A percentile compares a stretch with the other conserved stretches of the same genome.
phyloP scores from a whole-genome alignment of 2,797 vertebrate genomes.

The Loriculus beryllinus region DNA sequence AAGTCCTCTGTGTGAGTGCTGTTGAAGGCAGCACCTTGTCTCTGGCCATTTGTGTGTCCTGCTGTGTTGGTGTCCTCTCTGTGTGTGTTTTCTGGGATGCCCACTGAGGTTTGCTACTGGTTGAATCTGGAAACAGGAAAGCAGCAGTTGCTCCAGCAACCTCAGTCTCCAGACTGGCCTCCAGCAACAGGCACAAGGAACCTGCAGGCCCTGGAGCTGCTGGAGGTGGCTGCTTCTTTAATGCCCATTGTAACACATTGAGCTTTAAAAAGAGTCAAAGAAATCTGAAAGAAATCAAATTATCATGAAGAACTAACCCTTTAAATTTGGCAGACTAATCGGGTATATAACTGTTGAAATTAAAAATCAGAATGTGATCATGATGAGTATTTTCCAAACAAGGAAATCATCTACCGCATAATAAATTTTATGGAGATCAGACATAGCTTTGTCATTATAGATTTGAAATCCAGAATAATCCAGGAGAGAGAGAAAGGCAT shows the following conservation, averaged over 20 bases:
- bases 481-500: neutral
- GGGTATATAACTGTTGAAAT: neutral
- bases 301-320: neutral
- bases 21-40: neutral
- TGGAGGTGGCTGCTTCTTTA: neutral
- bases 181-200: neutral
- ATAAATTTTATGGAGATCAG: neutral
- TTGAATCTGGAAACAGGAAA: neutral
- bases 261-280: neutral
- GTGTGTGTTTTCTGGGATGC: neutral
- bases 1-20: no score
- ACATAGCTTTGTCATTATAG: neutral
- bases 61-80: rapidly evolving
- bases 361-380: neutral
- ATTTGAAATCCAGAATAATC: neutral
- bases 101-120: neutral
- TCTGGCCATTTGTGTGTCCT: rapidly evolving
- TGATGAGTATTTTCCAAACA: neutral
- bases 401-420: neutral
- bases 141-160: neutral
- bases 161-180: neutral
- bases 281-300: neutral
- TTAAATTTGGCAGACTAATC: neutral
- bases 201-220: neutral
- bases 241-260: neutral